Base-by-base conservation (phyloP, 2,113 vertebrate genomes). In the Melanocharis versteri region DNA sequence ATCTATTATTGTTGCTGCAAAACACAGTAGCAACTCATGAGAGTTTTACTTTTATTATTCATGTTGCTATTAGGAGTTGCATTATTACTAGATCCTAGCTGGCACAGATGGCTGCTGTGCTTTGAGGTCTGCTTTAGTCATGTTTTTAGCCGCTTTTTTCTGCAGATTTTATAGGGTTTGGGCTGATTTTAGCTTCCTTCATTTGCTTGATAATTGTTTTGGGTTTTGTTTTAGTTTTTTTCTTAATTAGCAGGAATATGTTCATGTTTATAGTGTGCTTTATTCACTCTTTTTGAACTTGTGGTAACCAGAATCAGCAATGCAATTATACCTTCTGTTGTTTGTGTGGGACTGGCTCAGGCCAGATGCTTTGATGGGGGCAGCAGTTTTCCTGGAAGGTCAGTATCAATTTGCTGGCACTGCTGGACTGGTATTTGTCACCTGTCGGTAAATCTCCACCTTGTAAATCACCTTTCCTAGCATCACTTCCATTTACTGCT, bases 191-290 rank as follows among this genome's bases (percentile, higher is more conserved):
- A 96, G 62, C 86, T 97, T 94, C 54, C 31, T 97, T 97, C 95
- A 97, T 97, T 98, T 97, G 78, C 94, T 94, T 65, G 93, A 94
- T 97, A 97, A 97, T 95, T 93, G 94, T 96, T 97, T 93, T 75
- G 62, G 4, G 61, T 88, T 65, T 93, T 97, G 87, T 72, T 95
- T 96, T 71, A 93, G 81, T 95, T 97, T 97, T 97, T 83, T 96
- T 93, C 82, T 97, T 97, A 94, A 96, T 97, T 98, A 97, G 87
- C 33, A 90, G 86, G 94, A 97, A 97, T 97, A 94, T 96, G 86
- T 83, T 96, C 94, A 65, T 93, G 87, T 93, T 87, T 91, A 93
- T 85, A 69, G 83, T 64, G 72, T 35, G 54, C 64, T 97, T 96
- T 87, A 68, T 94, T 93, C 90, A 62, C 71, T 97, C 35, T 78